Conservation (phyloP, 1,140 invertebrate species). For the Argopecten irradians region DNA sequence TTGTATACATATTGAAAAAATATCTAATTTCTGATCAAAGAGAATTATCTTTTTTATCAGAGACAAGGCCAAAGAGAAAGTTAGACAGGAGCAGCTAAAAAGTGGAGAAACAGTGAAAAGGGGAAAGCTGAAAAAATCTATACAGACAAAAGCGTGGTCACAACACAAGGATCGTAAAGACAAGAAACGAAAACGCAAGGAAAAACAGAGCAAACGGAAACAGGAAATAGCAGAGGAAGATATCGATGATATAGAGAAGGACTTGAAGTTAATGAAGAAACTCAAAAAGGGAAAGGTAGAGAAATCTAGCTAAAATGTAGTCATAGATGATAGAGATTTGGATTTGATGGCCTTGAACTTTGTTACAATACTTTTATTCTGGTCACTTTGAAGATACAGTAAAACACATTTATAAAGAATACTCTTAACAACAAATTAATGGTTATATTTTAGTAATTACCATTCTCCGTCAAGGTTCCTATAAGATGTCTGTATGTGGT, state of each 20-base stretch:
- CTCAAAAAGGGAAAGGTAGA: slow-evolving; percentile 90
- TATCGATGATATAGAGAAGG: slow-evolving; percentile 88
- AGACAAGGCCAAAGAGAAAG: slow-evolving; percentile 87
- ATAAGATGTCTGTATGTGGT: too few species aligned
- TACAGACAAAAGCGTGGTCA: slow-evolving; percentile 87
- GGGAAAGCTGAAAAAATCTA: slow-evolving; percentile 47
- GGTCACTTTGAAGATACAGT: too few species aligned
- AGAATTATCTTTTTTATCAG: too few species aligned
- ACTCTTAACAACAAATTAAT: too few species aligned
- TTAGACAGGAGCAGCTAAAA: slow-evolving; percentile 82
- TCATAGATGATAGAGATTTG: background rate
- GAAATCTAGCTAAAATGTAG: background rate
- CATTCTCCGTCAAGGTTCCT: too few species aligned
- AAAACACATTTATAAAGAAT: too few species aligned
- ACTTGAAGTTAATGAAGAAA: slow-evolving; percentile 91
- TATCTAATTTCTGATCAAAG: too few species aligned
- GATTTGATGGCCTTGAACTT: too few species aligned
- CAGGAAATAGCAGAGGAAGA: slow-evolving; percentile 81
- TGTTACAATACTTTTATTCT: too few species aligned
- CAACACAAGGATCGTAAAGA: slow-evolving; percentile 86
- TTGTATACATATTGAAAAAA: too few species aligned
- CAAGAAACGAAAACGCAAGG: slow-evolving; percentile 82
- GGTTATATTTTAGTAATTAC: too few species aligned
- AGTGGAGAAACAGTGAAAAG: slow-evolving; percentile 71
- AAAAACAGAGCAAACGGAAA: slow-evolving; percentile 79